Conservation (phyloP, 2,888 invertebrate genomes). For the Ophonus ardosiacus region DNA sequence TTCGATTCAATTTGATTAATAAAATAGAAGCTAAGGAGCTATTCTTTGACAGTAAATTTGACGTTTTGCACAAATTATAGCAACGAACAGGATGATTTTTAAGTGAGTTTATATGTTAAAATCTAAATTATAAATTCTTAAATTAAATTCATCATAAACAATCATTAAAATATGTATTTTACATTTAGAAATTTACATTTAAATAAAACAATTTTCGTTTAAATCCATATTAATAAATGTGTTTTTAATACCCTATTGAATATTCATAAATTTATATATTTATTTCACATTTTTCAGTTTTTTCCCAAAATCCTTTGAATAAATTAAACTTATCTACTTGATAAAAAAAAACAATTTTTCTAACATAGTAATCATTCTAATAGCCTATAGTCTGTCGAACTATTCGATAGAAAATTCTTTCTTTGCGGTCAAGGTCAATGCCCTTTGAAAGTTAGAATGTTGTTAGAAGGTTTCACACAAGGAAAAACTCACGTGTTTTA, state of each 20-base stretch:
- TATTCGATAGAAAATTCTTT: not conserved
- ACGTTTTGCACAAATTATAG: no score
- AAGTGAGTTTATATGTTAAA: no score
- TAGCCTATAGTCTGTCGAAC: not conserved
- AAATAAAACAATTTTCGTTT: not conserved
- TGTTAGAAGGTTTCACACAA: not conserved
- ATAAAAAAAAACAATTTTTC: not conserved
- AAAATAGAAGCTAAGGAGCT: no score
- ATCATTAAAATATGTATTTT: not conserved
- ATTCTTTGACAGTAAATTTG: no score
- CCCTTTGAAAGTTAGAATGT: not conserved
- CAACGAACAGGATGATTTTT: no score
- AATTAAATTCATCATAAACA: no score
- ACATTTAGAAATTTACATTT: not conserved
- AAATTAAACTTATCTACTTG: not conserved
- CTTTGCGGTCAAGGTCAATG: not conserved
- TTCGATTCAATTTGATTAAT: no score
- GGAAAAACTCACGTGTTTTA: not conserved
- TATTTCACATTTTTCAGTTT: not conserved
- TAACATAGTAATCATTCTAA: not conserved
- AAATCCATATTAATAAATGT: not conserved
- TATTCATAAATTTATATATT: not conserved
- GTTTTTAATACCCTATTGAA: not conserved
- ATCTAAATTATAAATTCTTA: no score
- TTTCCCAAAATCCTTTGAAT: not conserved